These are phyloP conservation scores for Lagocephalus sceleratus DNA, from an alignment of 2,797 vertebrate species.

Conservation along the genomic window DNA sequence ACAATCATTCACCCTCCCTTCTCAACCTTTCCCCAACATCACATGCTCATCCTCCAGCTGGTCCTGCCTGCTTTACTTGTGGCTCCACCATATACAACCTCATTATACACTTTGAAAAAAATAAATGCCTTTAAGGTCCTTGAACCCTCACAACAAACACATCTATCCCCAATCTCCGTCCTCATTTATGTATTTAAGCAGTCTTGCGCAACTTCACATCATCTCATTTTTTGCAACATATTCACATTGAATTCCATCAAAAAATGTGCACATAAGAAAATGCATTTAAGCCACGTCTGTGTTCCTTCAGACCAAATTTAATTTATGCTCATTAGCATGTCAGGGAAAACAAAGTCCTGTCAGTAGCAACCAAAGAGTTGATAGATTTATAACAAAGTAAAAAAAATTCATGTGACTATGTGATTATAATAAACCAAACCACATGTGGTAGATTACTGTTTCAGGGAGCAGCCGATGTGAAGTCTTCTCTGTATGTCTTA, in stretches of 20 bases:
- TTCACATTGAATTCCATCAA: constrained; percentile 1
- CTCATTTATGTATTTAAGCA: neutral
- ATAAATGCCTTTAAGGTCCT: neutral
- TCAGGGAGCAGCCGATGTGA: neutral
- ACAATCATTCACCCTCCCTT: neutral
- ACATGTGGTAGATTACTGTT: constrained; percentile 18
- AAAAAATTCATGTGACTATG: constrained; percentile 55
- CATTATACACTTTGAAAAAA: no score
- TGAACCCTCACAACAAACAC: no score
- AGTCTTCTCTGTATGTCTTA: constrained; percentile 36
- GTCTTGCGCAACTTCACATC: neutral
- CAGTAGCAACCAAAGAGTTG: constrained; percentile 44
- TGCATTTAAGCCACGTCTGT: neutral
- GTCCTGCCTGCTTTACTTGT: no score
- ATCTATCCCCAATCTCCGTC: neutral
- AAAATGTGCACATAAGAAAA: neutral
- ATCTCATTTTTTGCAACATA: neutral
- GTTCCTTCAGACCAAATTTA: constrained; percentile 32
- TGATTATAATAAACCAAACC: constrained; percentile 36
- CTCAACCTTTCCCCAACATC: neutral
- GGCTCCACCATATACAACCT: neutral
- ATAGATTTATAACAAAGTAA: constrained; percentile 36
- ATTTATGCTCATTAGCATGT: constrained; percentile 1
- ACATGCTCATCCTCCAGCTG: constrained; percentile 1
- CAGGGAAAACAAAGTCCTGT: constrained; percentile 26